Evolutionary conservation across 2,888 invertebrate species (phyloP).

Genomic region (Eucera pruinosa): DNA sequence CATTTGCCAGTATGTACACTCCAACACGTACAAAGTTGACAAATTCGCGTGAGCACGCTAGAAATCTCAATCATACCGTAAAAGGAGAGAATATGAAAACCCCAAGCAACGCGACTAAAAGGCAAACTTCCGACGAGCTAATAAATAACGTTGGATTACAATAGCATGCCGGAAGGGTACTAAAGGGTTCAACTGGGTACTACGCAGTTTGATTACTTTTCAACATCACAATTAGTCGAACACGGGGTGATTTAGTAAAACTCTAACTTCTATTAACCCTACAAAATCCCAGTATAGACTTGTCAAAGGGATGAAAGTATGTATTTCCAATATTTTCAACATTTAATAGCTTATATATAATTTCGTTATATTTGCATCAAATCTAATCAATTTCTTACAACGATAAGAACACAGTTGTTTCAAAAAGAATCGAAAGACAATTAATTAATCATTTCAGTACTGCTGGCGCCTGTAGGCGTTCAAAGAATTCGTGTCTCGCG

Average conservation of each 20-base stretch:
- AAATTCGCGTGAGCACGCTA: background rate
- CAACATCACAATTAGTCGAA: background rate
- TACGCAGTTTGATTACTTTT: background rate
- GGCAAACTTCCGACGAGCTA: background rate
- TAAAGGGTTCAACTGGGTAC: background rate
- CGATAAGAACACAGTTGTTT: too few species aligned
- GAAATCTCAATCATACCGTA: background rate
- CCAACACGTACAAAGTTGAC: background rate
- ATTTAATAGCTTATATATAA: too few species aligned
- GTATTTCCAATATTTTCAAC: too few species aligned
- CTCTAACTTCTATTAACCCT: background rate
- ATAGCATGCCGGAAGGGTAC: background rate
- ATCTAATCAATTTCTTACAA: too few species aligned
- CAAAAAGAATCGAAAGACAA: too few species aligned
- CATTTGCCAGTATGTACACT: background rate
- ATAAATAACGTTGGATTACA: conserved; percentile 9
- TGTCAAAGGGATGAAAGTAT: too few species aligned
- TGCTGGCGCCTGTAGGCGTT: too few species aligned
- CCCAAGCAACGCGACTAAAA: background rate
- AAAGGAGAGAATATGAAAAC: background rate
- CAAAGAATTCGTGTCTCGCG: too few species aligned
- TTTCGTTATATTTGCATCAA: too few species aligned
- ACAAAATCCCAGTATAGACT: too few species aligned
- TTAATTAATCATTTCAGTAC: too few species aligned
- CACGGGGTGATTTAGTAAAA: background rate